Evolutionary conservation across 2,888 invertebrate species (phyloP).

Genomic region (Chrysolina americana): DNA sequence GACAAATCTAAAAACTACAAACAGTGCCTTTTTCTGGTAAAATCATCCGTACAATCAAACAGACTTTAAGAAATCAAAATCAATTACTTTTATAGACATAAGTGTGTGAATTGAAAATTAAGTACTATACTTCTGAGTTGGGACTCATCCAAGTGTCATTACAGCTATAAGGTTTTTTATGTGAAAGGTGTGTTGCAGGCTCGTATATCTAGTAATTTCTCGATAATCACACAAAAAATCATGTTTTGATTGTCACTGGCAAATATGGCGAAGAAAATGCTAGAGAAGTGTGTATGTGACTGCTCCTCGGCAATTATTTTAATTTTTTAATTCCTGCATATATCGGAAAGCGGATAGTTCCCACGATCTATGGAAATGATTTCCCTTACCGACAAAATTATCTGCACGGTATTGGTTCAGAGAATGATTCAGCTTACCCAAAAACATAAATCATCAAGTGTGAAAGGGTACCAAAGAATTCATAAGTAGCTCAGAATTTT

Average conservation of each 20-base stretch:
- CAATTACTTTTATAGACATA: conserved; percentile 8
- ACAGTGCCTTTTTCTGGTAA: too few relatives aligned
- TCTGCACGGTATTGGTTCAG: background rate
- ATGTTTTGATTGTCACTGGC: conserved; percentile 15
- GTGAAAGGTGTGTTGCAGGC: conserved; percentile 1
- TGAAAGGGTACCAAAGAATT: too few relatives aligned
- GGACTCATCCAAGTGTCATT: background rate
- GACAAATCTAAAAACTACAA: too few relatives aligned
- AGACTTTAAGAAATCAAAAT: conserved; percentile 10
- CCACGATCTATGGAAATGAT: background rate
- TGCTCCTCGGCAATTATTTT: conserved; percentile 13
- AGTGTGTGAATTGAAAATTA: conserved; percentile 5
- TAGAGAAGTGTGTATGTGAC: background rate
- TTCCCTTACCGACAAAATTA: background rate
- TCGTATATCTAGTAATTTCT: background rate
- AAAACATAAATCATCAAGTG: too few relatives aligned
- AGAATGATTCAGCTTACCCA: too few relatives aligned
- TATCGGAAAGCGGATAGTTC: background rate
- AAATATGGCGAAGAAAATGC: background rate
- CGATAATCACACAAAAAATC: conserved; percentile 18
- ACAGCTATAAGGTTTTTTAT: background rate
- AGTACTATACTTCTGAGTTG: background rate
- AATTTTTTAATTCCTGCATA: conserved; percentile 4
- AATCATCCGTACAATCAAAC: background rate
- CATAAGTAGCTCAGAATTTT: too few relatives aligned